These are phyloP conservation scores for Elgaria multicarinata DNA, from an alignment of 2,113 vertebrate genomes.

Conservation along the genomic window DNA sequence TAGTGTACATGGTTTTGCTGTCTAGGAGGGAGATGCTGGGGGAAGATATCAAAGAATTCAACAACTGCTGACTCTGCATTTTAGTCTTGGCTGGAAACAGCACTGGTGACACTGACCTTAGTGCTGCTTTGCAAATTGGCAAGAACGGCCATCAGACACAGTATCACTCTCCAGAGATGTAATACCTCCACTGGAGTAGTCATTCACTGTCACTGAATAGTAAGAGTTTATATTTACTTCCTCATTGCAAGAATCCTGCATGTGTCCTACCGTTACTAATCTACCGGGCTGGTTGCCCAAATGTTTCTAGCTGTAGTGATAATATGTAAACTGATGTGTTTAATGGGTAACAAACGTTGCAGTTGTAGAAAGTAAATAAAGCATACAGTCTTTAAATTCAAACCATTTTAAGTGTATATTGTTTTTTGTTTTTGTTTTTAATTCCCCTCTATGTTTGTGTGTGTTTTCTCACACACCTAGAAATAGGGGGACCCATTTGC, in stretches of 20 bases:
- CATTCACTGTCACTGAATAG: conserved; percentile 26
- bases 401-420: neutral
- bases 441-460: neutral
- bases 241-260: neutral
- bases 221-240: conserved; percentile 35
- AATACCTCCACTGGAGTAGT: conserved; percentile 44
- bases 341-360: conserved; percentile 3
- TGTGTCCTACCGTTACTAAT: conserved; percentile 39
- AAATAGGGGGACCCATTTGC: neutral
- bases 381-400: conserved; percentile 36
- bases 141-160: neutral
- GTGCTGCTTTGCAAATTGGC: conserved; percentile 54
- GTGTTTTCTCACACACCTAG: neutral
- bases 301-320: conserved; percentile 44
- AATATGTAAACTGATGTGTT: conserved; percentile 43
- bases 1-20: neutral
- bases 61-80: conserved; percentile 48
- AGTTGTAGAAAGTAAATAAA: conserved; percentile 21
- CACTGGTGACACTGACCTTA: conserved; percentile 35
- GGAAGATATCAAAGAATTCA: conserved; percentile 4
- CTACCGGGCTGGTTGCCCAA: conserved; percentile 21
- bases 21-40: neutral
- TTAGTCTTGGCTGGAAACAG: conserved; percentile 38
- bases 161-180: conserved; percentile 14
- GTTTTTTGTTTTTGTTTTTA: neutral